phyloP scores from a whole-genome alignment of 1,140 invertebrate genomes.

The roundworm (Caenorhabditis elegans) region DNA sequence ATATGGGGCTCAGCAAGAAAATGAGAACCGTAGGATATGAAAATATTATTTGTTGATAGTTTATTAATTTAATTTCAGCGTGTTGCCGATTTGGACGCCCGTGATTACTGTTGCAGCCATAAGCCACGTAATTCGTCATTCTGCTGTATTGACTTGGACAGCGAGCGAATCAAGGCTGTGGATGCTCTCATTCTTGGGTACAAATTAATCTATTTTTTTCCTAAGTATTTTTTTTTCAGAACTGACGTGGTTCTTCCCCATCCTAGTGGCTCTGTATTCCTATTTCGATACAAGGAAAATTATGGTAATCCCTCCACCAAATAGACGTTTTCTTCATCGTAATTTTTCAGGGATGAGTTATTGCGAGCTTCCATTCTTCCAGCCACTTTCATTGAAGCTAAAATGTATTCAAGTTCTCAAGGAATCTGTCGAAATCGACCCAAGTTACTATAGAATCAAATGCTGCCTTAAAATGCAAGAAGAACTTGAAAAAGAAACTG shows the following conservation, averaged over 20 bases:
- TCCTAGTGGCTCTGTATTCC: not conserved
- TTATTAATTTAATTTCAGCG: not conserved
- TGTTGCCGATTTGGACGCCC: not conserved
- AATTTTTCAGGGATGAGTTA: not conserved
- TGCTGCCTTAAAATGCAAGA: not conserved
- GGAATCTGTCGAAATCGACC: not conserved
- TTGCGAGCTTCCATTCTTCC: not conserved
- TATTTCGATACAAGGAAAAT: constrained; percentile 8
- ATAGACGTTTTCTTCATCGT: not conserved
- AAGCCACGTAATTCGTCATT: not conserved
- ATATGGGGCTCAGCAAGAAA: not conserved
- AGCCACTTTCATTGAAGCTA: not conserved
- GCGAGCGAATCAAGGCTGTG: not conserved
- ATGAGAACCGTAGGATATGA: not conserved
- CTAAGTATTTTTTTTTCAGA: not conserved
- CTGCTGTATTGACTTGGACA: not conserved
- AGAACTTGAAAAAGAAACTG: not conserved
- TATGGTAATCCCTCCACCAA: not conserved
- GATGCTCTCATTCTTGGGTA: not conserved
- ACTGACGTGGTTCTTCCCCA: not conserved
- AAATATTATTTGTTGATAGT: no score
- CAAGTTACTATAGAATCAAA: not conserved
- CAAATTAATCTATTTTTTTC: no score
- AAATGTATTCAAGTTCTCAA: not conserved
- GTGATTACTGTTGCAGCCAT: not conserved